These are phyloP conservation scores for Scrobipalpa atriplicella DNA, from an alignment of 2,888 invertebrate genomes.

Conservation along the genomic window DNA sequence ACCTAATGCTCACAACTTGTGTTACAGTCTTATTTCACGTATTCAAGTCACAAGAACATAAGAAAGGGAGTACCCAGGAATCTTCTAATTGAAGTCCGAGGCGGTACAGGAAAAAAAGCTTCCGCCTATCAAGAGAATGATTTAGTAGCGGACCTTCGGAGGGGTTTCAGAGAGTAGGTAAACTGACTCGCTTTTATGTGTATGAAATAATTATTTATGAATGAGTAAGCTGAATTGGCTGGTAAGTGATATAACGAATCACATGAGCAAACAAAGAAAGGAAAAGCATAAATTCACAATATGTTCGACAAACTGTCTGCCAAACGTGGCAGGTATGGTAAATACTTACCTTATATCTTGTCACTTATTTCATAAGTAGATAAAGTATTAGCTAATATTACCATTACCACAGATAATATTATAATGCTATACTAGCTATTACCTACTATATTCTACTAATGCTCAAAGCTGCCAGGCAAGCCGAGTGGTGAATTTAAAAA, in stretches of 20 bases:
- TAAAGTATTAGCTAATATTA: no score
- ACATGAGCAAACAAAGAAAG: no score
- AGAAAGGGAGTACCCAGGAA: constrained; percentile 29
- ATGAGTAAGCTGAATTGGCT: constrained; percentile 4
- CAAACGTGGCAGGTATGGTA: no score
- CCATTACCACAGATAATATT: no score
- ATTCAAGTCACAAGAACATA: constrained; percentile 26
- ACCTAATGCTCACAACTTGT: background rate
- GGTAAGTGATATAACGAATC: background rate
- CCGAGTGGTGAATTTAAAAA: no score
- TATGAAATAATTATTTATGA: constrained; percentile 8
- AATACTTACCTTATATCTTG: no score
- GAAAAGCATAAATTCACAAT: no score
- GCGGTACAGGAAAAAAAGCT: constrained; percentile 30
- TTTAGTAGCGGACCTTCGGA: constrained; percentile 18
- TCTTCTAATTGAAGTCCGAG: constrained; percentile 36
- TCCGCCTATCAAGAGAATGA: constrained; percentile 25
- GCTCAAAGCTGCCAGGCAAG: no score
- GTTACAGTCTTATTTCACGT: constrained; percentile 13
- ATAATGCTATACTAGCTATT: no score
- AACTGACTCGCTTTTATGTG: constrained; percentile 7
- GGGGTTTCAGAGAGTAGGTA: background rate
- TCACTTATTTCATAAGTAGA: no score
- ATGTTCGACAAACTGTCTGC: no score
- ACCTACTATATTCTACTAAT: no score